A percentile compares a stretch with the other conserved stretches of the same genome.
Evolutionary conservation across 2,797 vertebrate genomes (phyloP).

Genomic region (Micropoecilia bifurca): DNA sequence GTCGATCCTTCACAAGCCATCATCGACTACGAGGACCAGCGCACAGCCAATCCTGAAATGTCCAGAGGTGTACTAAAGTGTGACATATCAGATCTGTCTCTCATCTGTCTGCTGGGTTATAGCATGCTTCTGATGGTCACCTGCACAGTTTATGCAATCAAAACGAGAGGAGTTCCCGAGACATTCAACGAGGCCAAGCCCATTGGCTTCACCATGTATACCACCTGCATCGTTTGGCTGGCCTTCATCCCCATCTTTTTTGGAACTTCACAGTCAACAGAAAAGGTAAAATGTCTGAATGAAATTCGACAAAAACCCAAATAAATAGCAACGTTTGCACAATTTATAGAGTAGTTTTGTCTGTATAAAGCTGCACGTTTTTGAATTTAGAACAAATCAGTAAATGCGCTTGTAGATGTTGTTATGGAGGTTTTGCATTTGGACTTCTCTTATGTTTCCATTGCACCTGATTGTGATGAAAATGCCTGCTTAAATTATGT

Average conservation of each 20-base stretch:
- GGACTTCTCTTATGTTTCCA: conserved; percentile 30
- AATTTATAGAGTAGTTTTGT: not conserved
- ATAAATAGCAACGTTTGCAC: not conserved
- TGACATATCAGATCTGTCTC: conserved; percentile 95
- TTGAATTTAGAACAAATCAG: conserved; percentile 13
- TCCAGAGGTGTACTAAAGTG: conserved; percentile 94
- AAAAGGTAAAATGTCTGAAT: conserved; percentile 85
- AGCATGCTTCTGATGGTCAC: conserved; percentile 99
- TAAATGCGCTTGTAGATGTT: conserved; percentile 19
- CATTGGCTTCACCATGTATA: conserved; percentile 98
- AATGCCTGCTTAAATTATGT: conserved; percentile 45
- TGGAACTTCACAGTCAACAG: conserved; percentile 94
- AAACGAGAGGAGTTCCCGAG: conserved; percentile 94
- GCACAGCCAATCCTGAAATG: conserved; percentile 89
- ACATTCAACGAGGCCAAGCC: conserved; percentile 98
- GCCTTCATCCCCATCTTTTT: conserved; percentile 99
- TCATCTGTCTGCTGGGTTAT: conserved; percentile 96
- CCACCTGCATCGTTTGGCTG: conserved; percentile 97
- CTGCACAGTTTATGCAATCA: conserved; percentile 98
- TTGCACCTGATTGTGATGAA: conserved; percentile 38
- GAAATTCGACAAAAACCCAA: not conserved
- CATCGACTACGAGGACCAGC: conserved; percentile 96
- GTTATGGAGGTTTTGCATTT: conserved; percentile 34
- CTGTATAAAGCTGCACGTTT: no score
- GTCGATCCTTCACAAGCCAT: conserved; percentile 93